Evolutionary conservation across 2,113 vertebrate genomes (phyloP).

Genomic region (Cyphotilapia sp.): DNA sequence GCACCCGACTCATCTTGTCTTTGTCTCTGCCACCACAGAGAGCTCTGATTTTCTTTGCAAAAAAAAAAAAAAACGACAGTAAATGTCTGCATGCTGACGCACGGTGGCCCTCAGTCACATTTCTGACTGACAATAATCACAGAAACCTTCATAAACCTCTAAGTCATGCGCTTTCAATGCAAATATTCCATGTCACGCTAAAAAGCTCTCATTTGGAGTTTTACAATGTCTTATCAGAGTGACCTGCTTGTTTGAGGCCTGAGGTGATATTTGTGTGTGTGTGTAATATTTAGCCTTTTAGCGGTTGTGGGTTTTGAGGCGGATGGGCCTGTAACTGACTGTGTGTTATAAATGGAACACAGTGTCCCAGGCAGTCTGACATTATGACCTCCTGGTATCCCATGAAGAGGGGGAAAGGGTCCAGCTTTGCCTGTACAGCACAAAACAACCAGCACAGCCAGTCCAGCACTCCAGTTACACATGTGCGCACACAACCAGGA

Average conservation of each 20-base stretch:
- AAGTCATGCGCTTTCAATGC: background rate
- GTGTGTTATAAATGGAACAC: constrained; percentile 41
- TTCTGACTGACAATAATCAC: background rate
- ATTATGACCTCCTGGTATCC: constrained; percentile 34
- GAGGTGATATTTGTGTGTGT: background rate
- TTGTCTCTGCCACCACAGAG: constrained; percentile 43
- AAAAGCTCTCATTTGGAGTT: background rate
- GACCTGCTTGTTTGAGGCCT: background rate
- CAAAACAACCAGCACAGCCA: constrained; percentile 2
- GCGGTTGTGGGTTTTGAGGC: background rate
- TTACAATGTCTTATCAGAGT: background rate
- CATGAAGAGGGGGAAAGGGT: constrained; percentile 9
- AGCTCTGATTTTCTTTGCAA: constrained; percentile 20
- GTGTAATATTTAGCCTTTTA: background rate
- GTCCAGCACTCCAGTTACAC: constrained; percentile 22
- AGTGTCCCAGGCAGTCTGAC: constrained; percentile 48
- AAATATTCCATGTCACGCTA: background rate
- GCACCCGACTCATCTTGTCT: constrained; percentile 43
- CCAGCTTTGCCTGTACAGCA: background rate
- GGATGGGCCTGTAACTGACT: background rate
- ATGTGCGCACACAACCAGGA: background rate
- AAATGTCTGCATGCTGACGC: constrained; percentile 31
- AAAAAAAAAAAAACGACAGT: background rate
- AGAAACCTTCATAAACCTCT: background rate
- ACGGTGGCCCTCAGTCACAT: constrained; percentile 16